Evolutionary conservation across 1,140 invertebrate genomes (phyloP), one percentile per base, ranked within the genome.

Genomic region (Littorina saxatilis): DNA sequence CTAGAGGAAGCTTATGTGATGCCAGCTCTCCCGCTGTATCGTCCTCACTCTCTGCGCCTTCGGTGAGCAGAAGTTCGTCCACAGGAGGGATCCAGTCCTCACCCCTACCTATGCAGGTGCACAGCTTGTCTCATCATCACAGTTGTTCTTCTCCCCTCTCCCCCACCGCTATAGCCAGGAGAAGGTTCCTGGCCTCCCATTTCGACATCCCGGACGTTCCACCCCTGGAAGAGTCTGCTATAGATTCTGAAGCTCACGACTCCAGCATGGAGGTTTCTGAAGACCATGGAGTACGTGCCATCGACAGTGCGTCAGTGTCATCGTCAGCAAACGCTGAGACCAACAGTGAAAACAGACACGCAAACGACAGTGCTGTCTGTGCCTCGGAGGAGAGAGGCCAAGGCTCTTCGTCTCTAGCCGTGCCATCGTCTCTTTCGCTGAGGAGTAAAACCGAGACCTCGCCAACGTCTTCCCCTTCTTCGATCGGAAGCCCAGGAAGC

Each of bases 121-220:
- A 47, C 40, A 2, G 17, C 2, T 23, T 43, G 37, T 7, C 11
- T 11, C 15, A n/a, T 23, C 40, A n/a, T 20, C 70, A n/a, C 70
- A 73, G 23, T 29, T 27, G 37, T 11, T 9, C 40, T 4, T 73
- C 76, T 0, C 76, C 76, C 29, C 76, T 78, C 35, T 78, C 76
- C 37, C n/a, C 73, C 70, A 72, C 43, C 11, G 39, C 58, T 58
- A 35, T 47, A 23, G 72, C 68, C 29, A 20, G 66, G 40, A 27
- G 47, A 3, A 27, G 70, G 35, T 70, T 68, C 29, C 43, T 73
- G 50, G 43, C 66, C 79, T 29, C 58, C 17, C 43, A 55, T 68
- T 32, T 77, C n/a, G 66, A 61, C 68, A 20, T 80, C 43, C 47
- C 81, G 20, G 43, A 79, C 47, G 47, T 68, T 43, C 63, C 58